Percentiles rank a stretch among this genome's conserved stretches.
phyloP scores from a whole-genome alignment of 2,888 invertebrate species.

The Drosophila quinaria region DNA sequence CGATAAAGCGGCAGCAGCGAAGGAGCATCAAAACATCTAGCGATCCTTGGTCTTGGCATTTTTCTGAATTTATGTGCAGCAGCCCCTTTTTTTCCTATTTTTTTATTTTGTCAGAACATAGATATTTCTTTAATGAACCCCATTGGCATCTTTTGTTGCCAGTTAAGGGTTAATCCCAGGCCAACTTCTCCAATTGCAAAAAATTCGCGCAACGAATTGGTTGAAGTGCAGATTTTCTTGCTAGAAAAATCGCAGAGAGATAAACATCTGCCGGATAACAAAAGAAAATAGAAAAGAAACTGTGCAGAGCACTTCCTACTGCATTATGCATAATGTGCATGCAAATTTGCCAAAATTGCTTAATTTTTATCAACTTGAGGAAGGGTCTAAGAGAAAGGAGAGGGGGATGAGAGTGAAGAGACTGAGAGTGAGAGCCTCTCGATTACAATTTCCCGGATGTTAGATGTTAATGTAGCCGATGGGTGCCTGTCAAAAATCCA shows the following conservation, averaged over 20 bases:
- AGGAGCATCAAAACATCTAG: constrained; percentile 22
- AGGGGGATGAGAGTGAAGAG: constrained; percentile 12
- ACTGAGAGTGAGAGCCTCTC: constrained; percentile 40
- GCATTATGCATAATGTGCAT: constrained; percentile 76
- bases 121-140: constrained; percentile 66
- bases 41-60: constrained; percentile 54
- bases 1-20: constrained; percentile 57
- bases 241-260: constrained; percentile 27
- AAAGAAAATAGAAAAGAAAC: background rate
- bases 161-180: constrained; percentile 70
- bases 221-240: constrained; percentile 57
- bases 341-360: constrained; percentile 78
- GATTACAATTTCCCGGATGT: constrained; percentile 82
- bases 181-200: constrained; percentile 63
- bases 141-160: constrained; percentile 40
- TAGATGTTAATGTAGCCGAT: constrained; percentile 60
- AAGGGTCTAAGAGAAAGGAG: constrained; percentile 22
- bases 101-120: constrained; percentile 1
- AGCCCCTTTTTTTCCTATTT: constrained; percentile 60
- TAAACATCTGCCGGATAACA: constrained; percentile 51
- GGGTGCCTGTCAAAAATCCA: constrained; percentile 71
- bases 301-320: constrained; percentile 21
- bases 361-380: constrained; percentile 51
- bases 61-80: constrained; percentile 61
- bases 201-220: constrained; percentile 74